Evolutionary conservation across 2,888 invertebrate genomes (phyloP), one percentile per base, ranked within the genome.

Genomic region (Drosophila glabriapex): DNA sequence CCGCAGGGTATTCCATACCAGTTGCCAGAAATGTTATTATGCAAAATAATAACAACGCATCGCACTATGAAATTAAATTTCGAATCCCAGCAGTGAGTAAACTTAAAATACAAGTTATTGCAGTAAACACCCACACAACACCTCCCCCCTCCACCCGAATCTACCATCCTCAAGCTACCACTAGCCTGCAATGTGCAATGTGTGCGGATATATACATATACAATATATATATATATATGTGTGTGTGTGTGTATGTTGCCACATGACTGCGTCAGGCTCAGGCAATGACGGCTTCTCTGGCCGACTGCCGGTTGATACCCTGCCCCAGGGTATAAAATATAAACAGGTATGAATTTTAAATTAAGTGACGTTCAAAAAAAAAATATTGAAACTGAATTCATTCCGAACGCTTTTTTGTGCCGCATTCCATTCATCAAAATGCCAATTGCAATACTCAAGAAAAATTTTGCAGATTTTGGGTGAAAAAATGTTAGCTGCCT

Each of bases 61-160:
- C 85, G 89, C 87, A 87, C 85, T 90, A 88, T 91, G 83, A 90
- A 90, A 90, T 90, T 91, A 90, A 90, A 91, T 90, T 90, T 88
- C 61, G 80, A 90, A 87, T 91, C 89, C 85, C 89, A 83, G 86
- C 89, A 88, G 90, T 79, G 89, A 76, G 82, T 89, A 83, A 89
- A 89, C 89, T 90, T 80, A 86, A 88, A 90, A 88, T 90, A 81
- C 89, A 86, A 86, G 77, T 85, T 89, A 87, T 90, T 90, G 83
- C 87, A 75, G 69, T 43, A 59, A 67, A 59, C 41, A 16, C 25
- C 41, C 22, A 28, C 6, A 14, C 22, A 25, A 43, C 50, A 16
- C 37, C 50, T 3, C 25, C 33, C 0, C n/a, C n/a, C 22, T 10
- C 16, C 25, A 22, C 0, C 25, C 12, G 4, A 41, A n/a, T 4